Percentiles rank a stretch among this genome's conserved stretches.
These are phyloP conservation scores for Oenanthe melanoleuca DNA, from an alignment of 2,113 vertebrate genomes.

Conservation along the genomic window DNA sequence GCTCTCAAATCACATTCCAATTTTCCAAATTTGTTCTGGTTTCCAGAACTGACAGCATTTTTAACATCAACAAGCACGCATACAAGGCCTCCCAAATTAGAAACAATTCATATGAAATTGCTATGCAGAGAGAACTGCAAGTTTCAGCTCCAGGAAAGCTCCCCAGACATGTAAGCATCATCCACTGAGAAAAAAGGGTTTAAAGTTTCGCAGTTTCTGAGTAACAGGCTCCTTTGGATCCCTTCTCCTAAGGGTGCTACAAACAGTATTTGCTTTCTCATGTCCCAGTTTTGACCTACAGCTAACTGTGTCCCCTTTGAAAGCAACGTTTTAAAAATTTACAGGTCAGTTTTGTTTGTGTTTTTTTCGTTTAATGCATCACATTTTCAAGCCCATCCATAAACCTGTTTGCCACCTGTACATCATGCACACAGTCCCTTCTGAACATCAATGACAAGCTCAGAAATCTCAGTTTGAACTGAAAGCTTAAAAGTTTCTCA, in stretches of 20 bases:
- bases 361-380: neutral
- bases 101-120: constrained; percentile 50
- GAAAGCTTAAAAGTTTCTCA: neutral
- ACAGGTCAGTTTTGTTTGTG: neutral
- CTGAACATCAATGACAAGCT: neutral
- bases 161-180: neutral
- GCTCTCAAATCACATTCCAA: neutral
- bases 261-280: neutral
- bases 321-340: neutral
- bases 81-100: constrained; percentile 35
- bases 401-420: neutral
- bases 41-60: constrained; percentile 39
- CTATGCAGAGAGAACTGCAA: constrained; percentile 49
- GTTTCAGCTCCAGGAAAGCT: constrained; percentile 34
- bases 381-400: neutral
- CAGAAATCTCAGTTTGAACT: neutral
- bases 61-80: constrained; percentile 35
- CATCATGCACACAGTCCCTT: neutral
- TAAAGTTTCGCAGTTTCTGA: neutral
- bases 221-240: neutral
- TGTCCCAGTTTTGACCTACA: neutral
- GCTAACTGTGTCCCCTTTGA: neutral
- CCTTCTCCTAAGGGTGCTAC: neutral
- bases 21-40: constrained; percentile 27
- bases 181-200: neutral